Base-by-base conservation (phyloP, 2,888 invertebrate species). In the Urechis unicinctus region DNA sequence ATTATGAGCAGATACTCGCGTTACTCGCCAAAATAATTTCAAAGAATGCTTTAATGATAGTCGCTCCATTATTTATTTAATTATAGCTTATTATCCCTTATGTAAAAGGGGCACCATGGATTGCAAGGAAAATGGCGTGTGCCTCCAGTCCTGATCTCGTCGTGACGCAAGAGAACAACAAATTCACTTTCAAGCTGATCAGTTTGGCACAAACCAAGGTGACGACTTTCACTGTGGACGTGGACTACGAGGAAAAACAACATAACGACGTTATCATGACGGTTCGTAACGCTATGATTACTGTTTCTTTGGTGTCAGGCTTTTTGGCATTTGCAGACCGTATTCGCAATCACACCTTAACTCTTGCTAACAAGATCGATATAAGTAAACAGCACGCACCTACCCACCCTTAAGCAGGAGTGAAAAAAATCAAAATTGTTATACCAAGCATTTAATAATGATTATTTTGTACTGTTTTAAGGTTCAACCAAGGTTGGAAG, bases 201-300 rank as follows among this genome's bases (percentile, higher is more conserved):
- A 58, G 52, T 42, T 9, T 47, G 31, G 24, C 51, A 2, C 30
- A 44, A 13, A 52, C 41, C 3, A 47, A 43, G 26, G 55, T 56
- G 26, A 17, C 24, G 6, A 52, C 24, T 9, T 58, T 58, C 45
- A 58, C 55, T 9, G 45, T 58, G 43, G 58, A 55, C 22, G 49
- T 48, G 24, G 58, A 58, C 1, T 58, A 45, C 43, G 58, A 58
- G 42, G 58, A 58, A 22, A 52, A 28, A 3, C 51, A 57, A 24
- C 53, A 36, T 6, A 26, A 50, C 31, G 57, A 52, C 6, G 29
- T 24, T 21, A 22, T 36, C 13, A 48, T 50, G 30, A 54, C 43
- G 50, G 57, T 28, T 17, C n/a, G n/a, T n/a, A n/a, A n/a, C n/a
- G n/a, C n/a, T n/a, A n/a, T n/a, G n/a, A n/a, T n/a, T n/a, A n/a